A percentile compares a stretch with the other conserved stretches of the same genome.
These are phyloP conservation scores for Micromesistius poutassou DNA, from an alignment of 2,797 vertebrate genomes.

Conservation along the genomic window DNA sequence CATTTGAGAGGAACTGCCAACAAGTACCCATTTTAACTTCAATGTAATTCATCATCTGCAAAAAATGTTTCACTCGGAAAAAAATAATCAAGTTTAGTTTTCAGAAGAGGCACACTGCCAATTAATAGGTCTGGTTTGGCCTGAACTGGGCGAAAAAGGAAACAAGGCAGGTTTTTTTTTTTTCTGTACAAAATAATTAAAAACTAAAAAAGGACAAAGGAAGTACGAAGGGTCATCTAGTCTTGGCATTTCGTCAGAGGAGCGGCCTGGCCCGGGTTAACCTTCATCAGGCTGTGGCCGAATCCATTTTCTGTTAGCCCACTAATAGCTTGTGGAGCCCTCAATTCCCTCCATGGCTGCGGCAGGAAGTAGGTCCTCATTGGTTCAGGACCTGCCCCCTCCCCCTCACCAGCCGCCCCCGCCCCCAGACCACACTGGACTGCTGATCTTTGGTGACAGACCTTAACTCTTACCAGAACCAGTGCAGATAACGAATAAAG, in stretches of 20 bases:
- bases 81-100: slow-evolving; percentile 24
- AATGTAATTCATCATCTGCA: slow-evolving; percentile 57
- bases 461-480: slow-evolving; percentile 55
- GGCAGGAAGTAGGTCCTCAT: slow-evolving; percentile 8
- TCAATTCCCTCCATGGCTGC: slow-evolving; percentile 53
- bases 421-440: neutral
- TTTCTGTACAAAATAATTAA: neutral
- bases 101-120: slow-evolving; percentile 29
- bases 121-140: slow-evolving; percentile 1
- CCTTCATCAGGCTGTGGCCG: slow-evolving; percentile 50
- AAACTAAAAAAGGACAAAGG: slow-evolving; percentile 21
- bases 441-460: slow-evolving; percentile 50
- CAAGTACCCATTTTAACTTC: slow-evolving; percentile 63
- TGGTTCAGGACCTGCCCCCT: slow-evolving; percentile 8
- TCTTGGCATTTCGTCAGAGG: slow-evolving; percentile 57
- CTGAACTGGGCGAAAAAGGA: slow-evolving; percentile 34
- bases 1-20: slow-evolving; percentile 62
- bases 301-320: slow-evolving; percentile 41
- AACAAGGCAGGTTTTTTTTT: neutral
- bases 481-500: slow-evolving; percentile 67
- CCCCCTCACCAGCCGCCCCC: slow-evolving; percentile 45
- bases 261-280: slow-evolving; percentile 49
- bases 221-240: slow-evolving; percentile 34
- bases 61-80: slow-evolving; percentile 59
- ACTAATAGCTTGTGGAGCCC: slow-evolving; percentile 49